phyloP scores from a whole-genome alignment of 1,140 invertebrate species.

The Maconellicoccus hirsutus region DNA sequence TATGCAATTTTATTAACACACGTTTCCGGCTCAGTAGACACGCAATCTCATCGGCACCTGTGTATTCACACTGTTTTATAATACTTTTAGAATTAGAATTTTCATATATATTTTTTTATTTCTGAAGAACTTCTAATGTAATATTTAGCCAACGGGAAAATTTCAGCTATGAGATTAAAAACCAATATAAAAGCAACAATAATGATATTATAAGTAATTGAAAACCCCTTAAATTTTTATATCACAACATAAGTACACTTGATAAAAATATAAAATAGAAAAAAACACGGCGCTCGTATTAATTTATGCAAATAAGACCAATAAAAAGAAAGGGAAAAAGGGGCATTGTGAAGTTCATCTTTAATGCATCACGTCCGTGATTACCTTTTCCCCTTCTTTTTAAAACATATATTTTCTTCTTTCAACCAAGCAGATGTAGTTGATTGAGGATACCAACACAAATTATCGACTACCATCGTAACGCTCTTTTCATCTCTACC shows the following conservation, averaged over 20 bases:
- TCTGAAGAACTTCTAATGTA: no score
- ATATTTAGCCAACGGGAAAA: no score
- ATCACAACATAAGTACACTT: neutral
- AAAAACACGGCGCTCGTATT: neutral
- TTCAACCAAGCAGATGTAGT: neutral
- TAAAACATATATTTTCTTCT: neutral
- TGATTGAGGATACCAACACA: neutral
- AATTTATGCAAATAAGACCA: neutral
- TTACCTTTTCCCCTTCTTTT: neutral
- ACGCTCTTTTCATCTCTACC: no score
- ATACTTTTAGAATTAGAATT: no score
- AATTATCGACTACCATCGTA: neutral
- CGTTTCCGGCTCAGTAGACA: neutral
- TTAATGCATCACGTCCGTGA: conserved; percentile 7
- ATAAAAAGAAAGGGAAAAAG: neutral
- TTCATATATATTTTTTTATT: no score
- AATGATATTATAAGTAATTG: neutral
- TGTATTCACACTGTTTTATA: neutral
- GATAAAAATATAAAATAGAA: neutral
- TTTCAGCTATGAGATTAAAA: no score
- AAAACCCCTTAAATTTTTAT: neutral
- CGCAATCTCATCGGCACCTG: neutral
- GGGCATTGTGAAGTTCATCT: neutral
- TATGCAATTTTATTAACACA: conserved; percentile 5
- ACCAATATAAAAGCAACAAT: neutral